phyloP scores from a whole-genome alignment of 1,140 invertebrate species.

The Lanistes nyassanus region DNA sequence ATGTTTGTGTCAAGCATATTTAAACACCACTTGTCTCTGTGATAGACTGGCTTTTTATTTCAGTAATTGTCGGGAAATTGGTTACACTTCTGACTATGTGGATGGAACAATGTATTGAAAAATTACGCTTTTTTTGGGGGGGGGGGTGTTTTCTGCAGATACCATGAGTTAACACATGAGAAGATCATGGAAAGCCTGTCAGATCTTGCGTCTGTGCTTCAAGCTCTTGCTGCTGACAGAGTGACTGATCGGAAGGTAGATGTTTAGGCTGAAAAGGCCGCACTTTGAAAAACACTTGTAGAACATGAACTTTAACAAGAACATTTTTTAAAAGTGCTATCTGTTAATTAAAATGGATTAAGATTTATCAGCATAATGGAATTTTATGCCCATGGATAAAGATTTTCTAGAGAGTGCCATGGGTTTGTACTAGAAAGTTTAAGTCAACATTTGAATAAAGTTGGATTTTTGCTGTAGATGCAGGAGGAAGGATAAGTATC shows the following conservation, averaged over 20 bases:
- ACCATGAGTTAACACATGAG: background rate
- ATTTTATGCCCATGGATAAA: background rate
- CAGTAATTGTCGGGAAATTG: too few species aligned
- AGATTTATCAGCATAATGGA: background rate
- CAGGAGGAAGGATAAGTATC: too few species aligned
- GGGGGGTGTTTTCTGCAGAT: background rate
- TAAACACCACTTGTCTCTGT: background rate
- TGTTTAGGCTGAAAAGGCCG: background rate
- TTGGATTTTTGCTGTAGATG: too few species aligned
- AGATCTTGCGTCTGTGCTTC: slow-evolving; percentile 32
- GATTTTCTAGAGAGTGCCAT: background rate
- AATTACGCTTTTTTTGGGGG: background rate
- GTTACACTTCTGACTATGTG: too few species aligned
- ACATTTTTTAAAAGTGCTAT: background rate
- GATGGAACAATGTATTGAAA: background rate
- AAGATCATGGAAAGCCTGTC: slow-evolving; percentile 37
- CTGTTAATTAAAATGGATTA: background rate
- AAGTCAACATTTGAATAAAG: too few species aligned
- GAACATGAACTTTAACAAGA: background rate
- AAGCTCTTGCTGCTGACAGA: slow-evolving; percentile 38
- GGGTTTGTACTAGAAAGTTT: too few species aligned
- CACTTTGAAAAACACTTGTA: background rate
- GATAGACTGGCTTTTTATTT: background rate
- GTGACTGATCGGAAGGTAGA: slow-evolving; percentile 45
- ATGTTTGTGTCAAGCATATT: background rate